Base-by-base conservation (phyloP, 1,140 invertebrate genomes). In the Varroa destructor region DNA sequence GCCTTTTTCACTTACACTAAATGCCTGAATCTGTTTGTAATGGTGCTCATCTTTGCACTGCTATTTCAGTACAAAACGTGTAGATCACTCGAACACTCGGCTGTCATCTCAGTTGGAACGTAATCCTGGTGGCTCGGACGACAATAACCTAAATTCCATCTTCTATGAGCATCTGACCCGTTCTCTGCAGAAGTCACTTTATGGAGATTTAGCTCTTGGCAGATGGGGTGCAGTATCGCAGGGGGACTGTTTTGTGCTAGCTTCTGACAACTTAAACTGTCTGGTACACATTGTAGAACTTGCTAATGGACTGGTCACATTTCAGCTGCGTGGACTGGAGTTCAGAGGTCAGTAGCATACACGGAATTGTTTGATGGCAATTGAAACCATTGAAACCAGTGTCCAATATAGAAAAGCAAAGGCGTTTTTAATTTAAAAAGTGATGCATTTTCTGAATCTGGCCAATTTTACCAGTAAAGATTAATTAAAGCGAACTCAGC, bases 91-190 rank as follows among this genome's bases (percentile, higher is more conserved):
- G 5, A 99, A 98, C 79, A 97, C 94, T 0, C 84, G 94, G 54
- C 85, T 99, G 5, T 91, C 91, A 1, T 90, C 91, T 42, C 94
- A 99, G 79, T 80, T 99, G 36, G 95, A 99, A 74, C 84, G 93
- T 43, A 97, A 97, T 82, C 84, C 96, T 43, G 91, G 91, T 67
- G 82, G 84, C 73, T 88, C 91, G 75, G 96, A 99, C 81, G 95
- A 99, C 78, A 98, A 98, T 80, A 99, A 99, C 81, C 80, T 99
- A 12, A 99, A 99, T 80, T 96, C 94, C 0, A 97, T 99, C 77
- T 99, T 99, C 82, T 99, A 99, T 78, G 96, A 99, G 81, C 96
- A 99, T 80, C 81, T 99, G 25, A 98, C 95, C 0, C 85, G 93
- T 54, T 96, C 93, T 0, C 80, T 99, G 55, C 96, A 99, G 79